These are phyloP conservation scores for Aurelia sp. DNA, from an alignment of 30 jellyfish, hydroid and myxozoan species.

Conservation along the genomic window DNA sequence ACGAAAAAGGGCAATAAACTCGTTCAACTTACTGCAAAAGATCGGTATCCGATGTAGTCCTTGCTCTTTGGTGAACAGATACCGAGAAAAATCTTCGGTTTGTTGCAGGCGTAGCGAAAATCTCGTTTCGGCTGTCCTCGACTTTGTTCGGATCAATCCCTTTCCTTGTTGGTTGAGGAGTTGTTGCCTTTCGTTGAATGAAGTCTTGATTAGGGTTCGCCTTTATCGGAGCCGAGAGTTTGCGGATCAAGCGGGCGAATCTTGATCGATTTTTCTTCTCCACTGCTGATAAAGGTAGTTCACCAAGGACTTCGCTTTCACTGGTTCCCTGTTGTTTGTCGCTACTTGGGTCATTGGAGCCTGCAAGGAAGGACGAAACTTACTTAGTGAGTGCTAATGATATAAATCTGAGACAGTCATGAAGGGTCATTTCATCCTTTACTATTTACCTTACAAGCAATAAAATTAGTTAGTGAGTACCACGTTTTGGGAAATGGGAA, in stretches of 20 bases:
- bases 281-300: conserved; percentile 3
- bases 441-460: no score
- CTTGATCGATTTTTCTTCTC: conserved; percentile 52
- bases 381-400: no score
- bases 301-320: neutral
- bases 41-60: conserved; percentile 78
- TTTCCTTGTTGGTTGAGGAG: conserved; percentile 42
- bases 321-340: no score
- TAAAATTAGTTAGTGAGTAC: no score
- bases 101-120: conserved; percentile 65
- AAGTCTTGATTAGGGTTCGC: neutral
- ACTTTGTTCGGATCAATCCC: neutral
- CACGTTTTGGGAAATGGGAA: no score
- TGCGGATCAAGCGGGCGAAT: conserved; percentile 34
- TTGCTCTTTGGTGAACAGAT: conserved; percentile 60
- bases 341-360: no score
- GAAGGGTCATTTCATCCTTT: no score
- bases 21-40: conserved; percentile 36
- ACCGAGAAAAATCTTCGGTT: conserved; percentile 46
- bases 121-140: conserved; percentile 25
- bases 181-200: conserved; percentile 39
- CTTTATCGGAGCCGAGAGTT: conserved; percentile 45
- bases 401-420: no score
- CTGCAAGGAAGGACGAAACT: no score
- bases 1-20: neutral